Percentiles rank a stretch among this genome's conserved stretches.
Evolutionary conservation across 2,888 invertebrate species (phyloP).

Genomic region (Stenurella melanura): DNA sequence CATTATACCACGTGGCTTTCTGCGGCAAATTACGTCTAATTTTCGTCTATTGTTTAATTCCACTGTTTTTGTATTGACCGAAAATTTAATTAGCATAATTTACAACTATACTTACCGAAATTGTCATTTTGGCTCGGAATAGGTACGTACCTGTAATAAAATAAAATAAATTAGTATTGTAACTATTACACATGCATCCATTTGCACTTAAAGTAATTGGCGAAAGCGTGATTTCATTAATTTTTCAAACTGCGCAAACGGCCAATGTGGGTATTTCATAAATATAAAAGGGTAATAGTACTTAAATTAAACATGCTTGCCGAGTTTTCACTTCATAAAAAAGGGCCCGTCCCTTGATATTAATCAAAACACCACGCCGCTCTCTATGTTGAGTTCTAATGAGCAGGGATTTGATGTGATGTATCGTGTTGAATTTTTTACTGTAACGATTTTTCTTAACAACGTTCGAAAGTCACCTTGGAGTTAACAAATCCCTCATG

Average conservation of each 20-base stretch:
- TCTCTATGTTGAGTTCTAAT: conserved; percentile 4
- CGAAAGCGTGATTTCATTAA: neutral
- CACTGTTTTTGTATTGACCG: too few species aligned
- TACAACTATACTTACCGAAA: neutral
- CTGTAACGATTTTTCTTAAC: conserved; percentile 29
- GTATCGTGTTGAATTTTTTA: conserved; percentile 24
- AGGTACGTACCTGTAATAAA: conserved; percentile 5
- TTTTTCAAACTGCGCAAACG: neutral
- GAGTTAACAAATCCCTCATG: conserved; percentile 19
- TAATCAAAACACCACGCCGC: neutral
- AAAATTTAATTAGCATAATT: neutral
- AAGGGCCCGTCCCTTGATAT: conserved; percentile 7
- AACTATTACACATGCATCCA: neutral
- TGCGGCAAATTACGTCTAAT: too few species aligned
- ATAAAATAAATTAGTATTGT: neutral
- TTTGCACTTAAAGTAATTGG: neutral
- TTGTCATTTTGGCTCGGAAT: neutral
- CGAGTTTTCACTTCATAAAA: conserved; percentile 14
- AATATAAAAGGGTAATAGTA: conserved; percentile 14
- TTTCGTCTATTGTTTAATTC: too few species aligned
- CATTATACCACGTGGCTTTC: too few species aligned
- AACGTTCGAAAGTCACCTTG: conserved; percentile 22
- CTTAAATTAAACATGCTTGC: conserved; percentile 9
- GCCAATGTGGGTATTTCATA: neutral
- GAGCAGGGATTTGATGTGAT: conserved; percentile 30